A percentile compares a stretch with the other conserved stretches of the same genome.
Evolutionary conservation across 2,113 vertebrate species (phyloP).

Genomic region (Strix uralensis): DNA sequence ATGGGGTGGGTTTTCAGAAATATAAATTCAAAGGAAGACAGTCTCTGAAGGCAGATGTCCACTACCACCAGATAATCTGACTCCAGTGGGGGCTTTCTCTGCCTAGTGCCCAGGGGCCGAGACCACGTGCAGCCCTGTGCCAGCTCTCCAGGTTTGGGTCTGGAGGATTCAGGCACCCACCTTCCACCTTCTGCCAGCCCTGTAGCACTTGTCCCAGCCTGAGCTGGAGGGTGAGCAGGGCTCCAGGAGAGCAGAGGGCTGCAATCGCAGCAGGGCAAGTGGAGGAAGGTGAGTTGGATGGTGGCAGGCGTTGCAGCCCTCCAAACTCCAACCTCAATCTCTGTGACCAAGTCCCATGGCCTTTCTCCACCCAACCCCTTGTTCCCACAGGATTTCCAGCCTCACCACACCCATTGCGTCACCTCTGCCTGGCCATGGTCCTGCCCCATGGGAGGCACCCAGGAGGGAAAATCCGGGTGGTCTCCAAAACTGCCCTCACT

Average conservation of each 20-base stretch:
- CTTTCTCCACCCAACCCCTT: neutral
- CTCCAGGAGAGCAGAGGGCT: neutral
- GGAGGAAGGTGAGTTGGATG: neutral
- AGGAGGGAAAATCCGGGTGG: neutral
- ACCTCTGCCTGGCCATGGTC: neutral
- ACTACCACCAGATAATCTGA: neutral
- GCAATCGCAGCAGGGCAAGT: neutral
- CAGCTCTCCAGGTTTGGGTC: neutral
- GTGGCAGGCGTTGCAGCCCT: neutral
- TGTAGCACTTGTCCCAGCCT: neutral
- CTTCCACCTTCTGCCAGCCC: neutral
- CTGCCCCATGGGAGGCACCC: neutral
- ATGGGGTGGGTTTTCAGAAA: neutral
- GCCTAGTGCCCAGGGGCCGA: neutral
- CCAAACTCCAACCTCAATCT: neutral
- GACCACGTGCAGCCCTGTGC: rapidly evolving
- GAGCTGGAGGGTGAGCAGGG: rapidly evolving
- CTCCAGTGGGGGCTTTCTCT: neutral
- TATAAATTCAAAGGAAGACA: neutral
- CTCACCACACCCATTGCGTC: neutral
- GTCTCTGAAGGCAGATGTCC: neutral
- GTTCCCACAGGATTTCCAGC: neutral
- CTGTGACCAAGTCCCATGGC: neutral
- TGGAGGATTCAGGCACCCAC: neutral
- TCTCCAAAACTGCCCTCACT: neutral